phyloP scores from a whole-genome alignment of 1,140 invertebrate genomes.

The Wiebesia pumilae region DNA sequence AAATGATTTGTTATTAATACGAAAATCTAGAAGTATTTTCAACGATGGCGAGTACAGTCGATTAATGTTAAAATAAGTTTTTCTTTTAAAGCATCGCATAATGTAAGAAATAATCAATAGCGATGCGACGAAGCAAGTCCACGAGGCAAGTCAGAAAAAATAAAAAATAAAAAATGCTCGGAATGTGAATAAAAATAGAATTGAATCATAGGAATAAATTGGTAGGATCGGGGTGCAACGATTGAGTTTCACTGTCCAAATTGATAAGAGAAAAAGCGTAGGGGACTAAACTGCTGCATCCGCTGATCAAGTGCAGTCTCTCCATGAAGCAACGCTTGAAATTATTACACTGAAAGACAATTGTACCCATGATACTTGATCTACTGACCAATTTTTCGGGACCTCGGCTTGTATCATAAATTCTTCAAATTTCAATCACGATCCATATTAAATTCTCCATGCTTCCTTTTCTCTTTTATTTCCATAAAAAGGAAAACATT shows the following conservation, averaged over 20 bases:
- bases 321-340: neutral
- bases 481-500: neutral
- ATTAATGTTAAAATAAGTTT: too few relatives aligned
- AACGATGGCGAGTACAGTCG: too few relatives aligned
- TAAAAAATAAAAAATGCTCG: neutral
- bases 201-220: conserved; percentile 26
- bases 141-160: neutral
- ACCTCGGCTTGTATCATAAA: neutral
- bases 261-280: conserved; percentile 17
- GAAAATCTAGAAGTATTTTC: too few relatives aligned
- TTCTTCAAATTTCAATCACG: neutral
- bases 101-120: too few relatives aligned
- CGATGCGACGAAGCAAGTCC: too few relatives aligned
- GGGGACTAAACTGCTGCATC: conserved; percentile 45
- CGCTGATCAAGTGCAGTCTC: conserved; percentile 17
- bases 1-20: too few relatives aligned
- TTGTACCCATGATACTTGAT: conserved; percentile 42
- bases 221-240: neutral
- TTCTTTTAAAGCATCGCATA: too few relatives aligned
- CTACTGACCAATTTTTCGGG: conserved; percentile 49
- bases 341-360: conserved; percentile 32
- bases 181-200: neutral
- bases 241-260: neutral
- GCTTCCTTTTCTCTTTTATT: neutral
- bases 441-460: neutral